phyloP scores from a whole-genome alignment of 2,888 invertebrate genomes.

The Trichopria drosophilae region DNA sequence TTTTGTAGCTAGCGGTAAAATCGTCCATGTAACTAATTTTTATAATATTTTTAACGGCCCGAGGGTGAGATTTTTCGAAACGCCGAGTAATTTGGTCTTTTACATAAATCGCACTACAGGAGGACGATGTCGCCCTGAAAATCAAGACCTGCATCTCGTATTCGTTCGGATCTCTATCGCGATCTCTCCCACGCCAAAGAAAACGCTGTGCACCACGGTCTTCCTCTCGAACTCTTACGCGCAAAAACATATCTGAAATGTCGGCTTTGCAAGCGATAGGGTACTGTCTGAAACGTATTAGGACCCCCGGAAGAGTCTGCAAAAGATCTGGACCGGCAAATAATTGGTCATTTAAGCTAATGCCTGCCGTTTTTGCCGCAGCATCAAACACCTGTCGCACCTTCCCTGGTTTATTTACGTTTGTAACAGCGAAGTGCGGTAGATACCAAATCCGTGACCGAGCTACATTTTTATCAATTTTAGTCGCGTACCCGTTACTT shows the following conservation, averaged over 20 bases:
- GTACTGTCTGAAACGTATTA: constrained; percentile 2
- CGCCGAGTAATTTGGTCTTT: not conserved
- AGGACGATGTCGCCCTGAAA: not conserved
- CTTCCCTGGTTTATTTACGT: no score
- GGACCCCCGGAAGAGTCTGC: not conserved
- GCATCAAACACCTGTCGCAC: no score
- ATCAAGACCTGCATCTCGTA: not conserved
- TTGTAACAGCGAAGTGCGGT: no score
- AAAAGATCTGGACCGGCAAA: constrained; percentile 4
- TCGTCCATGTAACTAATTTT: constrained; percentile 1
- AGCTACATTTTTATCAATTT: no score
- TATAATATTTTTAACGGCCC: constrained; percentile 2
- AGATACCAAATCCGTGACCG: no score
- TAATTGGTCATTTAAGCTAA: no score
- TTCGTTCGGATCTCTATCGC: not conserved
- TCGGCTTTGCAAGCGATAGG: not conserved
- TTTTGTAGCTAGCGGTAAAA: not conserved
- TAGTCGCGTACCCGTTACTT: no score
- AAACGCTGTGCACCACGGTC: not conserved
- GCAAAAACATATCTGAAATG: constrained; percentile 3
- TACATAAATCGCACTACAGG: not conserved
- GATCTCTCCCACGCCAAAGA: constrained; percentile 10
- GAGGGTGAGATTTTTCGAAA: no score
- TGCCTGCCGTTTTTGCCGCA: no score
- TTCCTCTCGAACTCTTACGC: not conserved